Evolutionary conservation across 2,888 invertebrate genomes (phyloP).

Genomic region (Ennomos quercinarius): DNA sequence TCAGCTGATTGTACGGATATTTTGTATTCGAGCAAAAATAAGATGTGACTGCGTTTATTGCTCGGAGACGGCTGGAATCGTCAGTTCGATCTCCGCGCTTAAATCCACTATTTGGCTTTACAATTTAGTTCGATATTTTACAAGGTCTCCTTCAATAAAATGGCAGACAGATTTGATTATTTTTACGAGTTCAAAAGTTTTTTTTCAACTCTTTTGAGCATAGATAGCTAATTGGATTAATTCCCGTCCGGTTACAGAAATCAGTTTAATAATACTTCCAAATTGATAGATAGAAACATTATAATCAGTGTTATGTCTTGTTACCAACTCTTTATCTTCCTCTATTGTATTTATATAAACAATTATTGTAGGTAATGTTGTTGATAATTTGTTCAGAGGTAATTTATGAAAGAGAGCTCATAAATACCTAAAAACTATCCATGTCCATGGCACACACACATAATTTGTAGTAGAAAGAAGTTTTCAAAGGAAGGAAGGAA

Average conservation of each 20-base stretch:
- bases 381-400: no score
- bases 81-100: constrained; percentile 23
- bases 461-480: no score
- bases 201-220: constrained; percentile 6
- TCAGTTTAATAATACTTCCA: no score
- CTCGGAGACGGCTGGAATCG: constrained; percentile 19
- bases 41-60: constrained; percentile 46
- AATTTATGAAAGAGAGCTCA: no score
- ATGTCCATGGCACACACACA: no score
- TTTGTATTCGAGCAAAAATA: constrained; percentile 68
- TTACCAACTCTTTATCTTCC: constrained; percentile 5
- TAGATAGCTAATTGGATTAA: not conserved
- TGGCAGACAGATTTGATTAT: constrained; percentile 51
- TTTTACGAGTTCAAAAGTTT: constrained; percentile 26
- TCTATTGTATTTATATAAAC: not conserved
- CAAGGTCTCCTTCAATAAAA: constrained; percentile 65
- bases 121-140: constrained; percentile 30
- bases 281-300: constrained; percentile 4
- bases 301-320: constrained; percentile 15
- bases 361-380: not conserved
- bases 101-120: constrained; percentile 9
- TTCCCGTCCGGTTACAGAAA: not conserved
- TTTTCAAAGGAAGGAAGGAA: no score
- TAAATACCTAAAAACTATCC: no score
- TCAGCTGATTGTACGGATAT: constrained; percentile 89